phyloP scores from a whole-genome alignment of 2,888 invertebrate genomes.

The Agrochola macilenta region DNA sequence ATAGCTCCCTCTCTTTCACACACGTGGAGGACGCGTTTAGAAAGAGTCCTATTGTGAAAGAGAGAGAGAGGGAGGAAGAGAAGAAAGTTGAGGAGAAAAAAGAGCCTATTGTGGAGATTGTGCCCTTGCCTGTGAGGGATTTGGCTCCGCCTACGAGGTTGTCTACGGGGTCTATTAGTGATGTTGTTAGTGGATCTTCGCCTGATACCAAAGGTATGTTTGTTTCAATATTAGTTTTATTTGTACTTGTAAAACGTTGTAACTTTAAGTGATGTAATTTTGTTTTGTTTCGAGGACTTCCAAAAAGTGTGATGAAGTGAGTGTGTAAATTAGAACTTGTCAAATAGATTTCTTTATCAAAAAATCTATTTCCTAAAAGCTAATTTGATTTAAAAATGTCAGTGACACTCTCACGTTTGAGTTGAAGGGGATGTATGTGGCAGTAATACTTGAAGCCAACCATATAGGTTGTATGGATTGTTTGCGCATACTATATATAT shows the following conservation, averaged over 20 bases:
- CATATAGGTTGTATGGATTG: background rate
- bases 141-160: slow-evolving; percentile 88
- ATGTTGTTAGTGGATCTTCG: slow-evolving; percentile 92
- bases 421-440: background rate
- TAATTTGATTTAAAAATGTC: background rate
- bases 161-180: slow-evolving; percentile 92
- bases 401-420: background rate
- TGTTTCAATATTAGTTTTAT: too few relatives aligned
- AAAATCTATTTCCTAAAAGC: background rate
- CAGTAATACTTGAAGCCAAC: background rate
- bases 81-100: slow-evolving; percentile 75
- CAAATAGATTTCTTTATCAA: background rate
- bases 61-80: slow-evolving; percentile 83
- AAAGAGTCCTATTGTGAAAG: slow-evolving; percentile 85
- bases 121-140: slow-evolving; percentile 70
- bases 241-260: background rate
- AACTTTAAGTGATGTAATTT: background rate
- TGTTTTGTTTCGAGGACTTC: background rate
- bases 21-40: slow-evolving; percentile 89
- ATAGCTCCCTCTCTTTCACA: slow-evolving; percentile 87
- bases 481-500: too few relatives aligned
- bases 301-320: background rate
- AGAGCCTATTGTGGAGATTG: slow-evolving; percentile 72
- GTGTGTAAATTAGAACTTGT: background rate
- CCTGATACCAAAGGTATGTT: slow-evolving; percentile 90